These are phyloP conservation scores for Chiroxiphia lanceolata DNA, from an alignment of 2,797 vertebrate genomes.

Conservation along the genomic window DNA sequence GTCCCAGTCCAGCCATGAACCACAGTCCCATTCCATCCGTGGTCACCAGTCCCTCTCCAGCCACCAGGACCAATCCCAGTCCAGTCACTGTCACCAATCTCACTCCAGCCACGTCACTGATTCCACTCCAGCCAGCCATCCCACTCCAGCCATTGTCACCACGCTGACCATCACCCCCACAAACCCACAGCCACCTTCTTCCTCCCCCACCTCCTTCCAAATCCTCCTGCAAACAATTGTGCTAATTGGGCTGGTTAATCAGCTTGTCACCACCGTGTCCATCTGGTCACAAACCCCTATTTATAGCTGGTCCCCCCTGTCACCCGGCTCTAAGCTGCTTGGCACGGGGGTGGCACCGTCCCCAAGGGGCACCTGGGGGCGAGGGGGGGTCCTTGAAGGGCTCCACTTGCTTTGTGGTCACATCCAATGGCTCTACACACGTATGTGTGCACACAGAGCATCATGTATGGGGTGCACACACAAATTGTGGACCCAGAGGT, in stretches of 20 bases:
- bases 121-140: background rate
- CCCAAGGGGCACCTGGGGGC: background rate
- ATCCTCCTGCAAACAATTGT: constrained; percentile 42
- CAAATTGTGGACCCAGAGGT: fast-evolving
- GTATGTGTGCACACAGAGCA: fast-evolving
- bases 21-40: background rate
- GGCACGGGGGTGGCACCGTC: background rate
- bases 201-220: background rate
- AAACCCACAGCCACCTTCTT: background rate
- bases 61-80: background rate
- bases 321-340: constrained; percentile 53
- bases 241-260: constrained; percentile 71
- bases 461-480: fast-evolving
- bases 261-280: constrained; percentile 43
- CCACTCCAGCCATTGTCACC: background rate
- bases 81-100: background rate
- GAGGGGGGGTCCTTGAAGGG: background rate
- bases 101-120: background rate
- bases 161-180: background rate
- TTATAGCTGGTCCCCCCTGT: constrained; percentile 52
- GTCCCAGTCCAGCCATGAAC: background rate
- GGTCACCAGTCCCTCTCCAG: background rate
- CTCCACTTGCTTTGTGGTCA: background rate
- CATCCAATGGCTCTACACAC: background rate
- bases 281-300: constrained; percentile 60